Base-by-base conservation (phyloP, 1,140 invertebrate species). In the Cyclargus thomasi region DNA sequence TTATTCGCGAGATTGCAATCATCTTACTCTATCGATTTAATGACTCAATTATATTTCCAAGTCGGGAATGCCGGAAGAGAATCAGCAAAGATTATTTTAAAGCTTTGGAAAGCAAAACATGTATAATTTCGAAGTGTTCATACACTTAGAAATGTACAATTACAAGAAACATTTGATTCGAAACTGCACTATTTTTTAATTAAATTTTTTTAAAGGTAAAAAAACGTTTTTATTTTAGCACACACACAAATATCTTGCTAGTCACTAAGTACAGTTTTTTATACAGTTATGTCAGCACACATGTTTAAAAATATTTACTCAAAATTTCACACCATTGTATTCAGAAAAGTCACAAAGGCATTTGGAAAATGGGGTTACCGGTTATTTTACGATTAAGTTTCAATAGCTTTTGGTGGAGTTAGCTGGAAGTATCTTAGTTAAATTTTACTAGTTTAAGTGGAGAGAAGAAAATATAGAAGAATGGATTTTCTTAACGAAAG, bases 401-500 rank as follows among this genome's bases (percentile, higher is more conserved):
- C 2, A 2, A 47, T 7, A 39, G 36, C 36, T 29, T n/a, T 29
- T 29, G 23, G 23, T 29, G 8, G 29, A 6, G 8, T 29, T 29
- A 29, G 29, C 5, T 29, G 29, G 5, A 29, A 29, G 29, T 29
- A 4, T 29, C 5, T 29, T 8, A 29, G 5, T 7, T 4, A 29
- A 0, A 29, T 29, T 29, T 29, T 29, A 29, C 29, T 29, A 29
- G 39, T 8, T 7, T 8, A 8, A 11, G 11, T 16, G 3, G 14
- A 47, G 14, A 47, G 6, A 29, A 29, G 39, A 47, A 47, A 47
- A 16, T 35, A 0, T 20, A 36, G 11, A 36, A 17, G 8, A 64
- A 36, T 39, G 14, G 39, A 68, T 55, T 35, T 64, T 14, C 14
- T 47, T 47, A 11, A 47, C 59, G 68, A 78, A 85, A 85, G 74